Evolutionary conservation across 2,113 vertebrate species (phyloP).

Genomic region (Pedionomus torquatus): DNA sequence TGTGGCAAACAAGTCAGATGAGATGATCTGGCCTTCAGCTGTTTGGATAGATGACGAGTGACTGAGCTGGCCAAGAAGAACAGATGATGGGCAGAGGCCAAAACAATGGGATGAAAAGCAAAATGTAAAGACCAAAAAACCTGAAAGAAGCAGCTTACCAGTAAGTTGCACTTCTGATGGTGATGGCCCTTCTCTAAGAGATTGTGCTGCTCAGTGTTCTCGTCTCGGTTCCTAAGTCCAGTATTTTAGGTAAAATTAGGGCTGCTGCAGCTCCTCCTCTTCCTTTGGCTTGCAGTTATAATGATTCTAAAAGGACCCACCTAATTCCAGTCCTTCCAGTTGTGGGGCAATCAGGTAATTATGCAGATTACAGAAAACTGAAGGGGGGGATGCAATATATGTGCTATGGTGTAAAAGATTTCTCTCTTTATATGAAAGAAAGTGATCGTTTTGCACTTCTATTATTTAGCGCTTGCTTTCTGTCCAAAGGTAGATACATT

Average conservation of each 20-base stretch:
- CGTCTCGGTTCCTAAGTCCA: background rate
- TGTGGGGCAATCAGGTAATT: conserved; percentile 8
- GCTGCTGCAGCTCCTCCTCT: conserved; percentile 29
- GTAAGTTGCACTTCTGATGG: background rate
- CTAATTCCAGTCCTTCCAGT: conserved; percentile 54
- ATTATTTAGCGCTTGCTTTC: background rate
- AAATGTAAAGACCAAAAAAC: background rate
- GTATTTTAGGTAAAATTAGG: conserved; percentile 32
- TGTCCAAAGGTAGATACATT: background rate
- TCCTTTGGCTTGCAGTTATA: conserved; percentile 18
- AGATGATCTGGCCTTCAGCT: background rate
- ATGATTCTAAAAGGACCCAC: conserved; percentile 3
- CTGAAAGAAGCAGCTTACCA: background rate
- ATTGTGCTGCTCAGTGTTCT: background rate
- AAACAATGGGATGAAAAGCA: background rate
- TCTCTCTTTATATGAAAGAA: background rate
- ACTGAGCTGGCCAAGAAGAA: background rate
- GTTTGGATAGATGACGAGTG: background rate
- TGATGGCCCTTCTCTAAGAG: background rate
- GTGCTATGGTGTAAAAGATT: background rate
- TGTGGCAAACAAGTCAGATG: background rate
- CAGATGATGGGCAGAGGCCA: background rate
- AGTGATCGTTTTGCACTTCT: background rate
- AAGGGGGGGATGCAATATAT: background rate
- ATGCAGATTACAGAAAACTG: background rate